Percentiles rank a stretch among this genome's conserved stretches.
Conservation (phyloP, 2,888 invertebrate genomes). For the Noctua janthe region DNA sequence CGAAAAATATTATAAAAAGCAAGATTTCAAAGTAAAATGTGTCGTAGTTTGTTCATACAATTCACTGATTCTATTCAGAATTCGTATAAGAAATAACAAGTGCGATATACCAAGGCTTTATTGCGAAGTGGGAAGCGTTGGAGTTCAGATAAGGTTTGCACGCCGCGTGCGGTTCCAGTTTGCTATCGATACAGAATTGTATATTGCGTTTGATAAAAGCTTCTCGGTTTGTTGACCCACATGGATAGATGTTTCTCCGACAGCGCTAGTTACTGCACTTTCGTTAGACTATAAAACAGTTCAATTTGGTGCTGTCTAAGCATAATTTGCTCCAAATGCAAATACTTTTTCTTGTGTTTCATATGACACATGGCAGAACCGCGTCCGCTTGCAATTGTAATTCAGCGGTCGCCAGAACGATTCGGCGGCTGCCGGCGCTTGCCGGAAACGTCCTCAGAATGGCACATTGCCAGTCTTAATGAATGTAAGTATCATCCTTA, state of each 20-base stretch:
- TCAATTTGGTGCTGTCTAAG: slow-evolving; percentile 6
- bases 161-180: slow-evolving; percentile 76
- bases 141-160: slow-evolving; percentile 80
- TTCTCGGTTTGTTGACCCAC: slow-evolving; percentile 79
- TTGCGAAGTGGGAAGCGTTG: slow-evolving; percentile 79
- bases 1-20: slow-evolving; percentile 8
- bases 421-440: slow-evolving; percentile 81
- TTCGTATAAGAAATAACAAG: slow-evolving; percentile 44
- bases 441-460: slow-evolving; percentile 84
- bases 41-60: slow-evolving; percentile 24
- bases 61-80: slow-evolving; percentile 33
- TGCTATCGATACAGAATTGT: slow-evolving; percentile 77
- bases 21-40: slow-evolving; percentile 24
- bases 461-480: slow-evolving; percentile 85
- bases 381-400: slow-evolving; percentile 83
- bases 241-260: slow-evolving; percentile 47
- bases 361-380: slow-evolving; percentile 82
- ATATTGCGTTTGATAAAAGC: slow-evolving; percentile 78
- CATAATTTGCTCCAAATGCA: slow-evolving; percentile 17
- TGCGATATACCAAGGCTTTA: slow-evolving; percentile 60
- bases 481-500: slow-evolving; percentile 79
- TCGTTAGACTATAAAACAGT: slow-evolving; percentile 26
- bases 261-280: slow-evolving; percentile 28
- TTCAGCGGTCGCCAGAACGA: slow-evolving; percentile 84
- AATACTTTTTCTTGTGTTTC: slow-evolving; percentile 43